These are phyloP conservation scores for Cerceris ruficornis DNA, from an alignment of 2,888 invertebrate genomes.

Conservation along the genomic window DNA sequence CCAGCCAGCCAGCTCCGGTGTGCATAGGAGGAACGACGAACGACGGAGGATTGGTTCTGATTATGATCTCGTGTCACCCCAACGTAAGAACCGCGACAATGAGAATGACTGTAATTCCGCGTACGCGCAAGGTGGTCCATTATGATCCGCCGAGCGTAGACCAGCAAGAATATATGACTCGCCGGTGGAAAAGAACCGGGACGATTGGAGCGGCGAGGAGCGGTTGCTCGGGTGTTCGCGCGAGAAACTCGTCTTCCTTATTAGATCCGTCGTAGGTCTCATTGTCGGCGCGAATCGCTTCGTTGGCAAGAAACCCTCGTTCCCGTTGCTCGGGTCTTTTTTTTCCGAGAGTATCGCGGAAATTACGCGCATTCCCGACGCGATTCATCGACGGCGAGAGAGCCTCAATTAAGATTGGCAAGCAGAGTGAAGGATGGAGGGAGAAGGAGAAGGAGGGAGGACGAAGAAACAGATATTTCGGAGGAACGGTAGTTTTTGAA, in stretches of 20 bases:
- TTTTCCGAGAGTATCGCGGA: not conserved
- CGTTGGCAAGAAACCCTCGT: not conserved
- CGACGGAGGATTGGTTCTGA: conserved; percentile 68
- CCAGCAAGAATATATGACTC: conserved; percentile 8
- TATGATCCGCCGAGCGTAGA: conserved; percentile 34
- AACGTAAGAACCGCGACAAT: conserved; percentile 46
- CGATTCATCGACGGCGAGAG: too few relatives aligned
- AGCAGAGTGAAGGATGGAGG: too few relatives aligned
- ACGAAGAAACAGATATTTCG: conserved; percentile 32
- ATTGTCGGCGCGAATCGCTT: conserved; percentile 10
- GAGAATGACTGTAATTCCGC: conserved; percentile 52
- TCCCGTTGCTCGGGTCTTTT: not conserved
- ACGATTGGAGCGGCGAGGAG: not conserved
- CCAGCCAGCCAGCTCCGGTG: conserved; percentile 38
- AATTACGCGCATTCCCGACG: not conserved
- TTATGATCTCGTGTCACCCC: conserved; percentile 71
- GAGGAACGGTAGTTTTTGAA: conserved; percentile 42
- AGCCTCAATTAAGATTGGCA: too few relatives aligned
- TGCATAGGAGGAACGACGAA: conserved; percentile 67
- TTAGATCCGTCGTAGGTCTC: conserved; percentile 4
- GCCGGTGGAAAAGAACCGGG: not conserved
- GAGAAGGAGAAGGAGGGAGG: too few relatives aligned
- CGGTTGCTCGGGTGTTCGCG: not conserved
- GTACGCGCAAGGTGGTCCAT: conserved; percentile 62
- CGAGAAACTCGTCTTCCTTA: conserved; percentile 5